These are phyloP conservation scores for Lamellibrachia luymesi DNA, from an alignment of 1,140 invertebrate genomes.

Conservation along the genomic window DNA sequence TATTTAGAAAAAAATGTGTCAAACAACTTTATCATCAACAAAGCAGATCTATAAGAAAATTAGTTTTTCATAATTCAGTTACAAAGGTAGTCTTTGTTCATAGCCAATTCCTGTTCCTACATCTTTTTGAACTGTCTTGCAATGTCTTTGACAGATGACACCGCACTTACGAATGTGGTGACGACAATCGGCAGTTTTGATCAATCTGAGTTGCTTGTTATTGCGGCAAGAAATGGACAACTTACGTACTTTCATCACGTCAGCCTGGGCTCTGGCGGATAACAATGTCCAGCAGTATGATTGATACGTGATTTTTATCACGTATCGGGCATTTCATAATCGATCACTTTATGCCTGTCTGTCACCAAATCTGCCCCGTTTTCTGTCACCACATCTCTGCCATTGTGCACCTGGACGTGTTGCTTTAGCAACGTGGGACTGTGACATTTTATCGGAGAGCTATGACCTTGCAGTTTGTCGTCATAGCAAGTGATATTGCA, in stretches of 20 bases:
- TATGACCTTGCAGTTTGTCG: background rate
- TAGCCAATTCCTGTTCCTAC: background rate
- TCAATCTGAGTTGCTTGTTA: conserved; percentile 5
- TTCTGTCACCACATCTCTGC: background rate
- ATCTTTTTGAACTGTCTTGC: background rate
- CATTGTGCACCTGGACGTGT: background rate
- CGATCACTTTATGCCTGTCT: background rate
- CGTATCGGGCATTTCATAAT: background rate
- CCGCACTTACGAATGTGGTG: background rate
- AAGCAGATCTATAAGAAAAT: background rate
- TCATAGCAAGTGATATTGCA: background rate
- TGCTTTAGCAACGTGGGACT: background rate
- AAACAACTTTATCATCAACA: background rate
- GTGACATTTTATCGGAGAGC: background rate
- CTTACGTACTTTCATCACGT: background rate
- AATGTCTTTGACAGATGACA: background rate
- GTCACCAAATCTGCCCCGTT: background rate
- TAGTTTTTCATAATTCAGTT: background rate
- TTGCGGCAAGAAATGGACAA: background rate
- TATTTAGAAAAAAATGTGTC: background rate
- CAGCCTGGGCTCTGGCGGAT: background rate
- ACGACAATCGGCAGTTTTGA: background rate
- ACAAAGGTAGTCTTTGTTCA: background rate
- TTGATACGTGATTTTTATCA: background rate
- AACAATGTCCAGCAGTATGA: background rate